Evolutionary conservation across 2,888 invertebrate species (phyloP), one percentile per base, ranked within the genome.

Genomic region (Sisyra terminalis): DNA sequence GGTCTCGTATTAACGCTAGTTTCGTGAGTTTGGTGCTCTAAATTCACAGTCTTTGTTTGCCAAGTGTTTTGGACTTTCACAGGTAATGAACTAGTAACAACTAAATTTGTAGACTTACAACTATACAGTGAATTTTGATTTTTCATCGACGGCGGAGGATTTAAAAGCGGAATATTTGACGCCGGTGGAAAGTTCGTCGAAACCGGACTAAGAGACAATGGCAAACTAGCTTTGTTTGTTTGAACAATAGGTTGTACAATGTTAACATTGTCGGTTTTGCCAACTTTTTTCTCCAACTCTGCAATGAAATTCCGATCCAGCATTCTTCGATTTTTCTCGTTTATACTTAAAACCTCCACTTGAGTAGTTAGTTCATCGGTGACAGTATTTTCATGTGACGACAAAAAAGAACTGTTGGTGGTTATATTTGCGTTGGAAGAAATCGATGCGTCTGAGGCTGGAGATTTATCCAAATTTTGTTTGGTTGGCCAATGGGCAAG

Each of bases 201-300:
- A n/a, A n/a, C n/a, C n/a, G n/a, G n/a, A n/a, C n/a, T n/a, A n/a
- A n/a, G n/a, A n/a, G n/a, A n/a, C n/a, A n/a, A n/a, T n/a, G n/a
- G n/a, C n/a, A n/a, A n/a, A n/a, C n/a, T n/a, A n/a, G n/a, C n/a
- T n/a, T n/a, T n/a, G 43, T 65, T 66, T 11, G 62, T 64, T 8
- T n/a, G 10, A n/a, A 39, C 2, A 29, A 29, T 29, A 3, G 13
- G 14, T 9, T 15, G 14, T 29, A 29, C 13, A 13, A 18, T 30
- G 14, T 39, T 39, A 7, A 54, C 56, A 0, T 61, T 60, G 40
- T 65, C 65, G 42, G 63, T 63, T 39, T 63, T 61, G 0, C 64
- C 66, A 10, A 78, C 59, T 50, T 70, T 71, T 49, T 75, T 77
- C 55, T 80, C 79, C 39, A 79, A 55, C 52, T 78, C 77, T 1